phyloP scores from a whole-genome alignment of 1,140 invertebrate species.

The Trichomalopsis sarcophagae region DNA sequence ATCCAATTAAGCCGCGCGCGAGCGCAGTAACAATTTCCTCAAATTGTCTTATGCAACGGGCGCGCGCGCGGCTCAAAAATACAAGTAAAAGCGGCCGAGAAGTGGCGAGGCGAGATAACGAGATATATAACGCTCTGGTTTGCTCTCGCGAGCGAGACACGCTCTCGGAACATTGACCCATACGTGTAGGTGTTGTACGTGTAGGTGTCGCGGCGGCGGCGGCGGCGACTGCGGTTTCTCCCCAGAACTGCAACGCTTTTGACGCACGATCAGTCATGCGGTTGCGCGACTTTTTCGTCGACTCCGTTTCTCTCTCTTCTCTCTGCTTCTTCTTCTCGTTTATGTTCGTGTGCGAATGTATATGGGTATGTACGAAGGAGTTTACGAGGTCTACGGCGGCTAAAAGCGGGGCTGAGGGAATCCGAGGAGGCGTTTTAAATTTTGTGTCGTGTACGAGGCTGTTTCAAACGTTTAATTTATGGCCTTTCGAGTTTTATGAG shows the following conservation, averaged over 20 bases:
- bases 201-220: conserved; percentile 11
- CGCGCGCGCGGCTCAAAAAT: not conserved
- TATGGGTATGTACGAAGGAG: too few relatives aligned
- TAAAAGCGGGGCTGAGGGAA: not conserved
- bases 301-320: too few relatives aligned
- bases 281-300: not conserved
- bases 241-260: not conserved
- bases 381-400: too few relatives aligned
- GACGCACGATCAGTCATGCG: not conserved
- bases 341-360: too few relatives aligned
- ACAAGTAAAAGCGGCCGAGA: not conserved
- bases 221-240: not conserved
- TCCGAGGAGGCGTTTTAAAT: not conserved
- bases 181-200: conserved; percentile 9
- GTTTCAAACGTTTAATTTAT: too few relatives aligned
- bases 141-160: not conserved
- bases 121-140: conserved; percentile 1
- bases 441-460: too few relatives aligned
- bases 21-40: conserved; percentile 2
- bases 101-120: not conserved
- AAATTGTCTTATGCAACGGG: conserved; percentile 32
- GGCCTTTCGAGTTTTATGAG: too few relatives aligned
- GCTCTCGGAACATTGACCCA: conserved; percentile 31
- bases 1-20: not conserved
- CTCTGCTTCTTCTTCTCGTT: too few relatives aligned